Evolutionary conservation across 2,113 vertebrate genomes (phyloP), one percentile per base, ranked within the genome.

Genomic region (Galemys pyrenaicus): DNA sequence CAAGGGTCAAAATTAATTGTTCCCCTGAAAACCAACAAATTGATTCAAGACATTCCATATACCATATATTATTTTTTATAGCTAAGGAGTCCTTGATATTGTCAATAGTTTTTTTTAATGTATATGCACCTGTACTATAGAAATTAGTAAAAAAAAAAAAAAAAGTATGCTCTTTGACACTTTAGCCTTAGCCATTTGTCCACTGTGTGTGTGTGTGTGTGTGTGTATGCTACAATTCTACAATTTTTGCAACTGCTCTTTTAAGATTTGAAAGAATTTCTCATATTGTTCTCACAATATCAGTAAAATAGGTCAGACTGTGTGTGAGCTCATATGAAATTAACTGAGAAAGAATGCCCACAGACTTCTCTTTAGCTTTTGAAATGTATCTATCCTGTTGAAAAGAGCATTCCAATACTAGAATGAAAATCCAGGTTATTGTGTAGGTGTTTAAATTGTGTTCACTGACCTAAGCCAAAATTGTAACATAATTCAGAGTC

Each of bases 391-490:
- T 41, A 5, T 15, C 70, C 26, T 62, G 79, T 74, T 89, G 78
- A 96, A 92, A n/a, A 94, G 58, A 94, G 58, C 86, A 56, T 95
- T 87, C 82, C 74, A 84, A 65, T 44, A 89, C 70, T 4, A 8
- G 49, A 85, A 70, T 60, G 70, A 84, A 89, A 77, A 92, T n/a
- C 44, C 20, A 74, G 9, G 32, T 67, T 95, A 73, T 83, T 94
- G 78, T 96, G 89, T 84, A 93, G 89, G 67, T 93, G 78, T 85
- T 92, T 92, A 83, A 95, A 95, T 37, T 95, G 83, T 96, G 91
- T 85, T 84, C 94, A 85, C 49, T 95, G 87, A 96, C 93, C 93
- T 95, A 95, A 95, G 92, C 60, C 60, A 89, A 95, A 94, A 94
- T 70, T 77, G 60, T 92, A 95, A 90, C 84, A 90, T 96, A 92